Base-by-base conservation (phyloP, 2,888 invertebrate genomes). In the Drosophila barbarae region DNA sequence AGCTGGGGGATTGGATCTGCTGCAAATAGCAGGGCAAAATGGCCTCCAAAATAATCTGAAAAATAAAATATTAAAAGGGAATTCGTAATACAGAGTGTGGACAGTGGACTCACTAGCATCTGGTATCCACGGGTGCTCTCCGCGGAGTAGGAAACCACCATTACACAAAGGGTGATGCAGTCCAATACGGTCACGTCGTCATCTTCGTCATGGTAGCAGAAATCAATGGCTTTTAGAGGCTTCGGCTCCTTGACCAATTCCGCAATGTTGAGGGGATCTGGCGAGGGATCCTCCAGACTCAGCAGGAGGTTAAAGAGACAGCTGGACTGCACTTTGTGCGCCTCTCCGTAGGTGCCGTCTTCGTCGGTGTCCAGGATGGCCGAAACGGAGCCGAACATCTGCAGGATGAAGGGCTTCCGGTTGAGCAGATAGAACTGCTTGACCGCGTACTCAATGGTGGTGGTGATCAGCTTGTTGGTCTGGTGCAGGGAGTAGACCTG, bases 351-450 rank as follows among this genome's bases (percentile, higher is more conserved):
- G 5, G 94, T 93, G 34, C 95, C 94, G 73, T 94, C 93, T 85
- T 95, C 95, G 81, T 96, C 96, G 0, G 96, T 96, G 87, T 99
- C 98, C 77, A 99, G 91, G 87, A 98, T 96, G 2, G 98, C 96
- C 0, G 99, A 98, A 0, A 98, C 96, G 4, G 98, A 98, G 2
- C 99, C 99, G 90, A 99, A 99, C 98, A 99, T 98, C 92, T 99
- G 98, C 53, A 99, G 91, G 77, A 99, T 96, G 86, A 99, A 99
- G 1, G 99, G 99, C 87, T 99, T 99, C 52, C 99, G 92, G 87
- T 99, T 99, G 89, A 99, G 93, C 63, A 99, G 92, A 90, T 99
- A 99, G 90, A 99, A 99, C 88, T 99, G 99, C 86, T 98, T 98
- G 13, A 98, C 98, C 0, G 98, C 97, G 88, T 98, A 99, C 88